phyloP scores from a whole-genome alignment of 1,140 invertebrate species.

The Penaeus indicus region DNA sequence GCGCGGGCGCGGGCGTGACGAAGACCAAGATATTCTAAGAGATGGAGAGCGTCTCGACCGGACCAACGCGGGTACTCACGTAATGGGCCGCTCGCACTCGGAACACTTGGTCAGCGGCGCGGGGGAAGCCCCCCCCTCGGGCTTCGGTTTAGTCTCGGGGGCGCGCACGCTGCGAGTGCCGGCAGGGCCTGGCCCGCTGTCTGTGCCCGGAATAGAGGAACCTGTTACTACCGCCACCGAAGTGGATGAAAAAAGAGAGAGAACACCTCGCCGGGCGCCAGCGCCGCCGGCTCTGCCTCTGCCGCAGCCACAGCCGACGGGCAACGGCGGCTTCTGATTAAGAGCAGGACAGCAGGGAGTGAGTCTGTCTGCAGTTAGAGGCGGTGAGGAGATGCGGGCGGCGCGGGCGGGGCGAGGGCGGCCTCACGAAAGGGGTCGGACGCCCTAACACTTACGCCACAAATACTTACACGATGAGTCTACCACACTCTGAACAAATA shows the following conservation, averaged over 20 bases:
- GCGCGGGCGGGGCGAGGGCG: conserved; percentile 2
- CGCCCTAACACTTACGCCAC: neutral
- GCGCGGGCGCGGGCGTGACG: no score
- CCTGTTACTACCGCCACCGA: conserved; percentile 52
- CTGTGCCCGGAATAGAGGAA: conserved; percentile 59
- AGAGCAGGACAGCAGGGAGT: neutral
- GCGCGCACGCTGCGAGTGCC: conserved; percentile 62
- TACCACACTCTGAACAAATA: conserved; percentile 92
- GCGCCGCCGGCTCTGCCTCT: conserved; percentile 25
- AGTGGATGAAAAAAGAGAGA: neutral
- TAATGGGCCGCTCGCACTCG: conserved; percentile 81
- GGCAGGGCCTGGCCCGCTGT: conserved; percentile 51
- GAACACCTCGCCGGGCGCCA: conserved; percentile 9
- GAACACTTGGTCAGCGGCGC: conserved; percentile 73
- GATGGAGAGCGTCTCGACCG: neutral
- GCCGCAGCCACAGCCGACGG: conserved; percentile 23
- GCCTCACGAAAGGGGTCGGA: conserved; percentile 21
- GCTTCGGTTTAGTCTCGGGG: conserved; percentile 62
- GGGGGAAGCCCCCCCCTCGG: conserved; percentile 50
- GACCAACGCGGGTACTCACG: conserved; percentile 76
- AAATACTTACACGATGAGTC: conserved; percentile 91
- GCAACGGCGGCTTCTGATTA: neutral
- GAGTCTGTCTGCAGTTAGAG: no score
- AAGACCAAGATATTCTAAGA: no score
- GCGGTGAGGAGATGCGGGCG: neutral